Evolutionary conservation across 1,140 invertebrate genomes (phyloP), one percentile per base, ranked within the genome.

Genomic region (Oreohelix idahoensis): DNA sequence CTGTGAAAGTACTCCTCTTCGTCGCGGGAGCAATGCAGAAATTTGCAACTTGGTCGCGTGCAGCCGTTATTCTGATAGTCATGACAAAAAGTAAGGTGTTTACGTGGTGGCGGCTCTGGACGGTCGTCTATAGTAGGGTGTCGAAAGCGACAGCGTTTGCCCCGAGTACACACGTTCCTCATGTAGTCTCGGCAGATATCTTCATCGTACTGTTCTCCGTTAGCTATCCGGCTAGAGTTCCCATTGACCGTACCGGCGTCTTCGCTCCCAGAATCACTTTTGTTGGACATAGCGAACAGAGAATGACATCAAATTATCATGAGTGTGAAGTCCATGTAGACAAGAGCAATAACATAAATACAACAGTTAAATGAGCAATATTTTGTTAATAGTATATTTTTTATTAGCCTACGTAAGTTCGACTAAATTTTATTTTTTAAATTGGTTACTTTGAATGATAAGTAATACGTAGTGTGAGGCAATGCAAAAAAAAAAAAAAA

Each of bases 51-150:
- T 0, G 93, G 92, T 45, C 90, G 83, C 38, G 86, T 71, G 83
- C 91, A 92, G 38, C 90, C 89, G 29, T 94, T 95, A 90, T 97
- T 97, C 91, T 97, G 96, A 92, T 94, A 97, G 90, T 97, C 96
- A 89, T 97, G 96, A 89, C 96, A 97, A 90, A 97, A 97, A n/a
- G 94, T 92, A 29, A 93, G 93, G 81, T 92, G 93, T 86, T 92
- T 94, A 87, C 76, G 76, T 32, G 45, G 29, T 0, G 83, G 77
- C 1, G 42, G 73, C 0, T 79, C 77, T 32, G 58, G 39, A 83
- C 36, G 88, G 83, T 86, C 90, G 87, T 58, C 87, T 84, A 71
- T 80, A 73, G n/a, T 86, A 5, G 92, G 91, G 79, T 90, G 91
- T 36, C 90, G 88, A 83, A 89, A 91, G 94, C 96, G 96, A 92